Base-by-base conservation (phyloP, 2,113 vertebrate genomes). In the Cyprinodon tularosa region DNA sequence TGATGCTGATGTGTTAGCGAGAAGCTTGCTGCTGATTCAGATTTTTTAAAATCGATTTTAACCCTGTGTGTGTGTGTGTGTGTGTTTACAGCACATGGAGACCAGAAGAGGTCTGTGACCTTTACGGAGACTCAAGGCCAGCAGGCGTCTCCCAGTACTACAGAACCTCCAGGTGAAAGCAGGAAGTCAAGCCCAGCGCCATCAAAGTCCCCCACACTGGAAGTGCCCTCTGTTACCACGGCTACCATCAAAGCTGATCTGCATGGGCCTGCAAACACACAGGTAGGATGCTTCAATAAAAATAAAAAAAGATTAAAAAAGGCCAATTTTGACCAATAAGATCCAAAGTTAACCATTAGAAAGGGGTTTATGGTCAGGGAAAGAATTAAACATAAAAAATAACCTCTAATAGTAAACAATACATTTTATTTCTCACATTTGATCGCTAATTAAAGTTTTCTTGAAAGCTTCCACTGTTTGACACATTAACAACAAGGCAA, bases 61-160 rank as follows among this genome's bases (percentile, higher is more conserved):
- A 83, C 29, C 66, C 5, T n/a, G n/a, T n/a, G n/a, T 1, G 12
- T 3, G 9, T 38, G 3, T 83, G 81, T 60, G 1, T 78, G 61
- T 85, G 66, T 84, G 66, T 70, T 88, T 71, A 76, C 80, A 92
- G 91, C 77, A 36, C 90, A 78, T 42, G 95, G 3, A 0, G 98
- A 99, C 88, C 98, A 99, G 90, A 99, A 99, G 92, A 95, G 97
- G 66, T 98, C 96, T 0, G 98, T 99, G 74, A 99, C 98, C 62
- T 99, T 99, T 86, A 99, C 95, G 0, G 97, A 99, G 87, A 93
- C 83, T 17, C 95, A 95, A 83, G 62, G 76, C 14, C 90, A 89
- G 76, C 88, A 90, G 82, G 80, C 74, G 12, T 0, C 87, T 1
- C 77, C 83, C 15, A 14, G 74, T 62, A 3, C 82, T 0, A 3